Conservation (phyloP, 2,888 invertebrate genomes). For the Morinoia aosen region DNA sequence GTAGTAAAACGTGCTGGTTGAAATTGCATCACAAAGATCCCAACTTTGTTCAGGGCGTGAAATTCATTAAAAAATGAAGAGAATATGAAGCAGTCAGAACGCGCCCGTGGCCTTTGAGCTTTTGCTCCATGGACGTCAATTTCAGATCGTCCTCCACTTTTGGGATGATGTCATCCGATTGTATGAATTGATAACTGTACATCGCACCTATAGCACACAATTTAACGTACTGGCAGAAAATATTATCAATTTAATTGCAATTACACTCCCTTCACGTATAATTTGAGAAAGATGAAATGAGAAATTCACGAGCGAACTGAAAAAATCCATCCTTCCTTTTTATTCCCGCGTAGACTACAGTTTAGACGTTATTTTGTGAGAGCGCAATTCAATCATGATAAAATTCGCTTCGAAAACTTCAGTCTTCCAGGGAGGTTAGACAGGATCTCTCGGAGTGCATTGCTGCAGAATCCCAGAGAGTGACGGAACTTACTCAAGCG, state of each 20-base stretch:
- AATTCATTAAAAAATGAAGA: neutral
- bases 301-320: neutral
- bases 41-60: neutral
- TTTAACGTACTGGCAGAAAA: neutral
- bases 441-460: conserved; percentile 24
- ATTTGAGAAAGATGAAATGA: neutral
- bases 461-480: conserved; percentile 7
- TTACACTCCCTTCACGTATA: neutral
- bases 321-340: neutral
- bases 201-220: neutral
- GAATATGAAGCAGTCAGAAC: neutral
- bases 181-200: neutral
- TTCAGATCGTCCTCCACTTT: neutral
- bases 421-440: neutral
- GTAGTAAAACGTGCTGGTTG: neutral
- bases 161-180: neutral
- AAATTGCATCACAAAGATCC: neutral
- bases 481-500: conserved; percentile 41
- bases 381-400: neutral
- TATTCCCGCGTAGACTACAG: neutral
- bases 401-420: neutral
- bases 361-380: neutral
- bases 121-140: neutral
- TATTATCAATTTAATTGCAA: neutral
- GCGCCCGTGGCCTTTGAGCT: neutral